Evolutionary conservation across 2,888 invertebrate species (phyloP).

Genomic region (Acleris holmiana): DNA sequence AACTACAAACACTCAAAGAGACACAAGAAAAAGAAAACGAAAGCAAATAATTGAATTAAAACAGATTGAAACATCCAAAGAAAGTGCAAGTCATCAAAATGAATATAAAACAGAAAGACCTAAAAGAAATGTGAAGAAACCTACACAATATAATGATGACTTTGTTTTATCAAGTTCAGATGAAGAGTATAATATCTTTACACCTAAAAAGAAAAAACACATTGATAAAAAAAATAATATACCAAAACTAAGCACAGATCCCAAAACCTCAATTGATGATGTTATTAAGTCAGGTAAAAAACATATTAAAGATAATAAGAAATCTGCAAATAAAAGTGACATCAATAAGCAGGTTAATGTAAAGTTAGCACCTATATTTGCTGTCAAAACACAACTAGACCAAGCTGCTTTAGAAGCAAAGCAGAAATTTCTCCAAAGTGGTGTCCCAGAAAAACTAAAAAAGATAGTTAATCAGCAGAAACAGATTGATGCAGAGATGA

Average conservation of each 20-base stretch:
- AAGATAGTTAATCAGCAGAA: slow-evolving; percentile 81
- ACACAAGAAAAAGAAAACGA: slow-evolving; percentile 32
- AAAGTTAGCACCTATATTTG: slow-evolving; percentile 90
- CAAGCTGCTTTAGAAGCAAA: slow-evolving; percentile 85
- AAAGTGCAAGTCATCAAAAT: slow-evolving; percentile 2
- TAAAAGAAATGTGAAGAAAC: slow-evolving; percentile 67
- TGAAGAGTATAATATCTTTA: slow-evolving; percentile 75
- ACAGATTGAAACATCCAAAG: slow-evolving; percentile 1
- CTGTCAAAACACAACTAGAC: slow-evolving; percentile 84
- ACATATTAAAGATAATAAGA: slow-evolving; percentile 29
- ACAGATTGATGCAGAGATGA: slow-evolving; percentile 59
- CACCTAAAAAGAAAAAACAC: slow-evolving; percentile 69
- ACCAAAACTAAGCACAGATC: slow-evolving; percentile 11
- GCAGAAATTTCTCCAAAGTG: slow-evolving; percentile 88
- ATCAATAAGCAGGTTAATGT: slow-evolving; percentile 36
- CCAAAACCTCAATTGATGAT: slow-evolving; percentile 21
- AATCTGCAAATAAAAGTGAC: slow-evolving; percentile 26
- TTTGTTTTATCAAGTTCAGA: slow-evolving; percentile 63
- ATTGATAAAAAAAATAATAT: slow-evolving; percentile 14
- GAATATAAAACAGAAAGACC: slow-evolving; percentile 55
- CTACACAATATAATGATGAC: slow-evolving; percentile 69
- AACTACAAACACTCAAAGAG: slow-evolving; percentile 29
- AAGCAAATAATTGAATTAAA: slow-evolving; percentile 1
- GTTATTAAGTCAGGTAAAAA: slow-evolving; percentile 6
- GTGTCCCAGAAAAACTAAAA: slow-evolving; percentile 87